Conservation (phyloP, 2,113 vertebrate species). For the Onychorhynchus coronatus region DNA sequence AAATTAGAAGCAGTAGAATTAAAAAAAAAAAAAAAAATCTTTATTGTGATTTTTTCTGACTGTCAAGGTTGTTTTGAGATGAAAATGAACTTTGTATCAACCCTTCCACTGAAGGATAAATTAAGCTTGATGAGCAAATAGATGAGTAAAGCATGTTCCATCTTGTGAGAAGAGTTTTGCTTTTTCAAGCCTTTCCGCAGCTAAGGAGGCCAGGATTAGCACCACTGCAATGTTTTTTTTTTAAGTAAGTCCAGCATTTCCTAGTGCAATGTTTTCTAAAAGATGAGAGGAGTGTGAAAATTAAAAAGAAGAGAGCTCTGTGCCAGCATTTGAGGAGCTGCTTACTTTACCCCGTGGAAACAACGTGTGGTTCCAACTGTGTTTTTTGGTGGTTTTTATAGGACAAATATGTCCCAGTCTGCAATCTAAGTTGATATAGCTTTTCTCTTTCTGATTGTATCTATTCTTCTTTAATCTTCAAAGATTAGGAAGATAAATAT, state of each 20-base stretch:
- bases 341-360: background rate
- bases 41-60: background rate
- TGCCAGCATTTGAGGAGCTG: background rate
- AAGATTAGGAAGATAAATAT: background rate
- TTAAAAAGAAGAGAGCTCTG: background rate
- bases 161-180: constrained; percentile 28
- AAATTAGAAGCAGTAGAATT: background rate
- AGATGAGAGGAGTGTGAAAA: constrained; percentile 46
- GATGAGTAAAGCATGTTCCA: constrained; percentile 16
- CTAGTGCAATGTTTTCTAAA: constrained; percentile 32
- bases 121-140: constrained; percentile 25
- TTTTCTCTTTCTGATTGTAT: background rate
- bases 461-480: background rate
- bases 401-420: background rate
- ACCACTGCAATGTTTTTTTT: background rate
- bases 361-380: background rate
- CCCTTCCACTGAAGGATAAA: constrained; percentile 24
- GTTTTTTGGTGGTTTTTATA: background rate
- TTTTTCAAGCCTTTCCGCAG: constrained; percentile 13
- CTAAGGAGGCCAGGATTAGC: constrained; percentile 41
- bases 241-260: constrained; percentile 13
- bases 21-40: background rate
- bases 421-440: background rate
- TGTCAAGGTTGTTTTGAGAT: background rate
- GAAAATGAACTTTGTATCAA: constrained; percentile 32